Conservation (phyloP, 2,888 invertebrate species). For the Xestia xanthographa region DNA sequence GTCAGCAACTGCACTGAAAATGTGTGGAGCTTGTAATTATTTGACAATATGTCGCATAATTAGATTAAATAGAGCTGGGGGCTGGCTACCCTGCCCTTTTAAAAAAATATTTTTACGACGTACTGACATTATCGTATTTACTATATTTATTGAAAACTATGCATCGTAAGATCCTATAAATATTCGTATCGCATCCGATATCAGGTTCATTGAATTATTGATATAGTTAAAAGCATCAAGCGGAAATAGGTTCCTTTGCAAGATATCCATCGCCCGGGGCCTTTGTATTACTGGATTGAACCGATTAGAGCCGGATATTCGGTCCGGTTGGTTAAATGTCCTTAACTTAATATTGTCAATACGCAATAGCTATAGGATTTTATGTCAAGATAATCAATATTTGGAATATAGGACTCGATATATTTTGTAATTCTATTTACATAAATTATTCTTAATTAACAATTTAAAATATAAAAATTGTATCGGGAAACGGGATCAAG, state of each 20-base stretch:
- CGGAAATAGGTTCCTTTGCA: constrained; percentile 39
- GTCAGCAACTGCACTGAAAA: too few relatives aligned
- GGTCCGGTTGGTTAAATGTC: constrained; percentile 36
- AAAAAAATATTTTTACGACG: too few relatives aligned
- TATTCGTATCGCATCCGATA: constrained; percentile 21
- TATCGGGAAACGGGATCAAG: too few relatives aligned
- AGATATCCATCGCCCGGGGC: constrained; percentile 46
- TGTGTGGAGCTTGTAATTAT: too few relatives aligned
- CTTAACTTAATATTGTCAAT: constrained; percentile 18
- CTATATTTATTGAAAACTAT: not conserved
- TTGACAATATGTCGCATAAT: not conserved
- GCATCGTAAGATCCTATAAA: constrained; percentile 14
- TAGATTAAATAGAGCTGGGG: too few relatives aligned
- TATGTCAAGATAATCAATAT: not conserved
- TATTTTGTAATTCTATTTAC: too few relatives aligned
- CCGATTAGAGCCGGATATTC: constrained; percentile 34
- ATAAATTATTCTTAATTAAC: too few relatives aligned
- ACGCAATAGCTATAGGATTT: not conserved
- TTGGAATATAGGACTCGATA: not conserved
- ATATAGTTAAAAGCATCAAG: constrained; percentile 46
- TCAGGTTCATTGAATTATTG: constrained; percentile 41
- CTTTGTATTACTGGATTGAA: constrained; percentile 25
- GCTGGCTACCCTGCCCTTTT: too few relatives aligned
- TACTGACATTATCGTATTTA: not conserved
- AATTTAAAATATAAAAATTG: too few relatives aligned